phyloP scores from a whole-genome alignment of 2,888 invertebrate genomes.

The Dioctria linearis region DNA sequence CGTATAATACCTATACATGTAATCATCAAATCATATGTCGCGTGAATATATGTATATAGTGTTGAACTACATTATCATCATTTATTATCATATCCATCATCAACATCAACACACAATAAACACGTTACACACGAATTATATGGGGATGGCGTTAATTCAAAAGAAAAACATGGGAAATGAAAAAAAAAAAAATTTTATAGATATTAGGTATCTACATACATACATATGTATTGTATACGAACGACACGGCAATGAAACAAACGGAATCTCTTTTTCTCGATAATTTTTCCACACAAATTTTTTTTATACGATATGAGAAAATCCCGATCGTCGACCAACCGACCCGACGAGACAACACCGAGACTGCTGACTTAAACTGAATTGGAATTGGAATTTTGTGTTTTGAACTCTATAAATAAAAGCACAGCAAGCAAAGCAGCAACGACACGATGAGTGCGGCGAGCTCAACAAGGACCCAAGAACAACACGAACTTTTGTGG shows the following conservation, averaged over 20 bases:
- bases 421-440: not conserved
- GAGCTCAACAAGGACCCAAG: too few relatives aligned
- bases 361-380: slow-evolving; percentile 44
- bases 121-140: not conserved
- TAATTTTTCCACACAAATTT: not conserved
- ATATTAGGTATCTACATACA: too few relatives aligned
- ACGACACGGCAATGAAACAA: slow-evolving; percentile 6
- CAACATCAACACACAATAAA: slow-evolving; percentile 22
- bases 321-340: slow-evolving; percentile 29
- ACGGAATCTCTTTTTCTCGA: slow-evolving; percentile 49
- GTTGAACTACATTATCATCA: too few relatives aligned
- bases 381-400: slow-evolving; percentile 6
- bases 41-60: too few relatives aligned
- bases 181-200: too few relatives aligned
- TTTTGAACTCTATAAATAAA: too few relatives aligned
- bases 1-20: not conserved
- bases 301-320: slow-evolving; percentile 14
- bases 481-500: too few relatives aligned
- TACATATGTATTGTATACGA: too few relatives aligned
- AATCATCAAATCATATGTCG: not conserved
- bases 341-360: slow-evolving; percentile 47
- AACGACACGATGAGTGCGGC: not conserved
- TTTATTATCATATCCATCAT: not conserved
- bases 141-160: too few relatives aligned
- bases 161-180: not conserved